A percentile compares a stretch with the other conserved stretches of the same genome.
These are phyloP conservation scores for Digitonthophagus gazella DNA, from an alignment of 2,888 invertebrate species.

Conservation along the genomic window DNA sequence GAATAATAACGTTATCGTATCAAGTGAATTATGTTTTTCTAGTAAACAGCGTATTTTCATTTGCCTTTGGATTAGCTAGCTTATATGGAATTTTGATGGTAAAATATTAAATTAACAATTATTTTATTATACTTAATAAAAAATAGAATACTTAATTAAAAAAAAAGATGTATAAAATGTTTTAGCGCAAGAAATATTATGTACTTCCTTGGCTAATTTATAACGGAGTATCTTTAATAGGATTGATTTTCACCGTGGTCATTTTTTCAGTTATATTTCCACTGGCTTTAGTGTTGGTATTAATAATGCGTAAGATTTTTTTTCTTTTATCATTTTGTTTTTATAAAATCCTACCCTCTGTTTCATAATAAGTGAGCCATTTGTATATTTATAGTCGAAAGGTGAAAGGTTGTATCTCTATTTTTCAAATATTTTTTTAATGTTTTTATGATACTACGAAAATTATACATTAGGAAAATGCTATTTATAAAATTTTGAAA, in stretches of 20 bases:
- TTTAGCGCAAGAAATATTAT: not conserved
- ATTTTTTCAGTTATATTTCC: not conserved
- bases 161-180: not conserved
- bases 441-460: no score
- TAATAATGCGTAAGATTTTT: not conserved
- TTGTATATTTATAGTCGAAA: no score
- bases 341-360: no score
- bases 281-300: not conserved
- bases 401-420: no score
- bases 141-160: not conserved
- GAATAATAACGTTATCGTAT: not conserved
- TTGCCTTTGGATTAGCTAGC: not conserved
- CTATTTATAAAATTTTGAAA: no score
- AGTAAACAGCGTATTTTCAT: not conserved
- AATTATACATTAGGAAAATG: no score
- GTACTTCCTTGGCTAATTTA: not conserved
- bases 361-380: no score
- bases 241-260: not conserved
- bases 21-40: not conserved
- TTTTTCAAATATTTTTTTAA: no score
- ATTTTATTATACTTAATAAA: no score
- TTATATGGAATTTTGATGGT: not conserved
- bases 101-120: no score
- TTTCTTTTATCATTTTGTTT: no score
- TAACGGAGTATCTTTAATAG: not conserved